phyloP scores from a whole-genome alignment of 2,113 vertebrate genomes.

The Pleuronectes platessa region DNA sequence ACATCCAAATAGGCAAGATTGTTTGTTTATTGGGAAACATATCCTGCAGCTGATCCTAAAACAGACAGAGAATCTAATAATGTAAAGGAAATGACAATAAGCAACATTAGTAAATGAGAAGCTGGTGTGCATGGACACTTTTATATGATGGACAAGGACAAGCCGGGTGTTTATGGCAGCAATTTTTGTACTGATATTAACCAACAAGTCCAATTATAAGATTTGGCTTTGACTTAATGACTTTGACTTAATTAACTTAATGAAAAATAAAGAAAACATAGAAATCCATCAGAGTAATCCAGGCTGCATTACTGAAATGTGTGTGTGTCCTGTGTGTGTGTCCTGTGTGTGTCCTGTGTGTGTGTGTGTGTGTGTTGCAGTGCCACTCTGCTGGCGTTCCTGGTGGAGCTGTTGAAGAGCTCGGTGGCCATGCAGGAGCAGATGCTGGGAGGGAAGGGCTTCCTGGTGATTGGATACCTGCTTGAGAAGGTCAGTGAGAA shows the following conservation, averaged over 20 bases:
- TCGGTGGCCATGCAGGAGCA: conserved; percentile 99
- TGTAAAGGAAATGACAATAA: no score
- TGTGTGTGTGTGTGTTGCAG: conserved; percentile 76
- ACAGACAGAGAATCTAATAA: not conserved
- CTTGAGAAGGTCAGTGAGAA: conserved; percentile 92
- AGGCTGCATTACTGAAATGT: not conserved
- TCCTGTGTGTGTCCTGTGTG: no score
- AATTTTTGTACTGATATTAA: no score
- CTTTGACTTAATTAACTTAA: no score
- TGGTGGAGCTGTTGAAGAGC: conserved; percentile 98
- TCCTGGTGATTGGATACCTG: conserved; percentile 98
- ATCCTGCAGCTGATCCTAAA: not conserved
- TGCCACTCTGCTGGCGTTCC: conserved; percentile 95
- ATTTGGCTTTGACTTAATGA: no score
- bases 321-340: conserved; percentile 6
- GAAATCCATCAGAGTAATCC: not conserved
- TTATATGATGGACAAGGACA: no score
- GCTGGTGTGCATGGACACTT: no score
- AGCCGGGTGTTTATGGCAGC: no score
- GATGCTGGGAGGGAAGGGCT: conserved; percentile 98
- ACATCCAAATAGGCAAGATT: no score
- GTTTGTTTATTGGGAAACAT: not conserved
- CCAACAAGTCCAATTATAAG: no score
- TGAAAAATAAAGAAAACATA: not conserved
- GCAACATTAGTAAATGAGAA: no score